Percentiles rank a stretch among this genome's conserved stretches.
Conservation (phyloP, 1,140 invertebrate species). For the Agrypnia vestita region DNA sequence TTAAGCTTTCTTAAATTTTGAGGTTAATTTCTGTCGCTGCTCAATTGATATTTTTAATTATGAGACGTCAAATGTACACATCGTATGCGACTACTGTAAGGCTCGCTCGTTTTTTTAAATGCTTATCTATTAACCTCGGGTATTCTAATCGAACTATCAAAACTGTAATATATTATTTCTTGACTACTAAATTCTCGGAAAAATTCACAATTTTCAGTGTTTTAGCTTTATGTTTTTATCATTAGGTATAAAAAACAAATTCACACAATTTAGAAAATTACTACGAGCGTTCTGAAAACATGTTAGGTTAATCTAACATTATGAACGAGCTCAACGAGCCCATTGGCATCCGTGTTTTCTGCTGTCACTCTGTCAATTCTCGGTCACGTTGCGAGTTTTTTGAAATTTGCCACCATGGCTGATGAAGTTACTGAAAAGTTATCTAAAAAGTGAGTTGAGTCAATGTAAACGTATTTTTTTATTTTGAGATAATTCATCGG, state of each 20-base stretch:
- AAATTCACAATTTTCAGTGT: not conserved
- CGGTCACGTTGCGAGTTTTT: constrained; percentile 10
- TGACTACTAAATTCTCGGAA: not conserved
- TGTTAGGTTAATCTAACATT: too few relatives aligned
- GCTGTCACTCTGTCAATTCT: not conserved
- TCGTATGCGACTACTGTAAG: too few relatives aligned
- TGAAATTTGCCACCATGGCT: constrained; percentile 46
- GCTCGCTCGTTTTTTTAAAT: too few relatives aligned
- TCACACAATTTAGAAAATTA: too few relatives aligned
- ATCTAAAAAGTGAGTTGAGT: constrained; percentile 55
- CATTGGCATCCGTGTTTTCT: not conserved
- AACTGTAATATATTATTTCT: not conserved
- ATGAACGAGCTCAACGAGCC: not conserved
- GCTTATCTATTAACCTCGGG: too few relatives aligned
- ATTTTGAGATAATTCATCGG: not conserved
- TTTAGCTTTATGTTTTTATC: too few relatives aligned
- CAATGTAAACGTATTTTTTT: constrained; percentile 1
- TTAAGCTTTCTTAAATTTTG: too few relatives aligned
- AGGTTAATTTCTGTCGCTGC: too few relatives aligned
- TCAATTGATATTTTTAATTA: too few relatives aligned
- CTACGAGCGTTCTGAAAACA: too few relatives aligned
- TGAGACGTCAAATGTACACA: too few relatives aligned
- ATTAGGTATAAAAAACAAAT: too few relatives aligned
- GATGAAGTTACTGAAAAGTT: constrained; percentile 53
- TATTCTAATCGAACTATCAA: not conserved